Percentiles rank a stretch among this genome's conserved stretches.
These are phyloP conservation scores for Eptesicus fuscus DNA, from an alignment of 2,113 vertebrate species.

Conservation along the genomic window DNA sequence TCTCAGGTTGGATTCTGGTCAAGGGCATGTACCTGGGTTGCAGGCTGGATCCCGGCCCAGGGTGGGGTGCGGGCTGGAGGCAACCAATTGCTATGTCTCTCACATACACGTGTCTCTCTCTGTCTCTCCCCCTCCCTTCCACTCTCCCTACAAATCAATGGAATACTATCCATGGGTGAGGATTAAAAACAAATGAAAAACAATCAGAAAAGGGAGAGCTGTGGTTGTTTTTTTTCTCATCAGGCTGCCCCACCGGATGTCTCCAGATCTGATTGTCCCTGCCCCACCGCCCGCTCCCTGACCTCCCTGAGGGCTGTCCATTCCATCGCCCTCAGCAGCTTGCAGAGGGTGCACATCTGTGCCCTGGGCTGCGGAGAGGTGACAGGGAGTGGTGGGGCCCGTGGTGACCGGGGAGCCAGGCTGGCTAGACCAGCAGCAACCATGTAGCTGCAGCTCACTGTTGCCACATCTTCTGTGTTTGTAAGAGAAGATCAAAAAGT, in stretches of 20 bases:
- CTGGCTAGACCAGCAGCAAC: accelerated
- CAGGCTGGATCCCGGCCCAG: too few species aligned
- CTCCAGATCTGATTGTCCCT: background rate
- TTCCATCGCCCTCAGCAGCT: background rate
- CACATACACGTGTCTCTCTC: too few species aligned
- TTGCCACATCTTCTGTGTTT: background rate
- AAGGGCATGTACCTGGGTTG: too few species aligned
- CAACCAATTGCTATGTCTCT: too few species aligned
- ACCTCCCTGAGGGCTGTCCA: background rate
- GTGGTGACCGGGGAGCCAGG: accelerated
- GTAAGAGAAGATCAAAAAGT: background rate
- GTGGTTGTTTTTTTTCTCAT: background rate
- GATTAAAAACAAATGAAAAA: too few species aligned
- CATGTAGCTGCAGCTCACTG: accelerated
- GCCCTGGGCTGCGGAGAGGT: background rate
- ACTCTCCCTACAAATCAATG: too few species aligned
- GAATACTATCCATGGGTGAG: too few species aligned
- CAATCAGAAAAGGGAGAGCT: background rate
- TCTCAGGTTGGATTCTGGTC: too few species aligned
- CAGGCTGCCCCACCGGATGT: background rate
- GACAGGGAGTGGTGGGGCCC: accelerated
- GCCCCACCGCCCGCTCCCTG: background rate
- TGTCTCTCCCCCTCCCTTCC: too few species aligned
- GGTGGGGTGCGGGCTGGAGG: too few species aligned
- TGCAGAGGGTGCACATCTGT: accelerated